A percentile compares a stretch with the other conserved stretches of the same genome.
Conservation (phyloP, 2,888 invertebrate species). For the Gortyna flavago region DNA sequence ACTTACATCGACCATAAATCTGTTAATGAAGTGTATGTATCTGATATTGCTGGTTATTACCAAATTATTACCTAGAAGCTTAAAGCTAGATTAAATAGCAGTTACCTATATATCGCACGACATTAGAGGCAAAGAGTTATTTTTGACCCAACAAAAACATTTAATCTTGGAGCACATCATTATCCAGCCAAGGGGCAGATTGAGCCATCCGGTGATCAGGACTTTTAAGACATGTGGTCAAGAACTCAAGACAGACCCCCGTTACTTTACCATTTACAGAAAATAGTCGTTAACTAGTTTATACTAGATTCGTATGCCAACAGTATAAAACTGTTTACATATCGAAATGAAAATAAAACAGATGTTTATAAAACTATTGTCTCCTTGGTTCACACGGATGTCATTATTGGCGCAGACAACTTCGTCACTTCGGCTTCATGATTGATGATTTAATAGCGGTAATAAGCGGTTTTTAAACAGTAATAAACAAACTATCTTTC, state of each 20-base stretch:
- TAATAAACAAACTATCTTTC: slow-evolving; percentile 2
- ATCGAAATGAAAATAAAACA: slow-evolving; percentile 9
- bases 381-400: slow-evolving; percentile 21
- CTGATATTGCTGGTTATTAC: not conserved
- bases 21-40: not conserved
- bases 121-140: too few species aligned
- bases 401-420: slow-evolving; percentile 6
- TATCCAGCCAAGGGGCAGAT: slow-evolving; percentile 9
- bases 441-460: slow-evolving; percentile 1
- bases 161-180: slow-evolving; percentile 3
- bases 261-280: slow-evolving; percentile 20
- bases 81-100: not conserved
- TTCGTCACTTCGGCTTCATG: slow-evolving; percentile 7
- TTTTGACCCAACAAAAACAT: not conserved
- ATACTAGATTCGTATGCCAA: not conserved
- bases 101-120: slow-evolving; percentile 3
- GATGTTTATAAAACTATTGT: slow-evolving; percentile 21
- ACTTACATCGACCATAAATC: not conserved
- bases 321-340: not conserved
- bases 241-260: slow-evolving; percentile 6
- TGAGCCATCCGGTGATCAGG: slow-evolving; percentile 27
- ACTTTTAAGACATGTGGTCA: slow-evolving; percentile 14
- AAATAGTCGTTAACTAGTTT: slow-evolving; percentile 11
- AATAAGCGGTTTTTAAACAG: not conserved
- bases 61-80: not conserved